These are phyloP conservation scores for Drosophila tropicalis DNA, from an alignment of 1,140 invertebrate species.

Conservation along the genomic window DNA sequence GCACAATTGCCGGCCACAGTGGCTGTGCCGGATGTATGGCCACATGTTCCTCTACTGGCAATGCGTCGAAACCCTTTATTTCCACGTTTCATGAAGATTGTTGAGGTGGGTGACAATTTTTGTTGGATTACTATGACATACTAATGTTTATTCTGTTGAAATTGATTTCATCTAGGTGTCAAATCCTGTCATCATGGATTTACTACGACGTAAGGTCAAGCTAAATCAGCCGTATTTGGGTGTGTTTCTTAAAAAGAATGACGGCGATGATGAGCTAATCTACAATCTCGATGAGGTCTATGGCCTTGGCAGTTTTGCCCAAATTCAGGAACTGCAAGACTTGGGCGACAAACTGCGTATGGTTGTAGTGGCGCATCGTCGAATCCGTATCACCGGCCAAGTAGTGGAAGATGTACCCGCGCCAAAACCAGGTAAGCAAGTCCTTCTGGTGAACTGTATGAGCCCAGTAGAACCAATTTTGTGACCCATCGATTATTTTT, in stretches of 20 bases:
- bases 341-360: constrained; percentile 95
- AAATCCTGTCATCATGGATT: constrained; percentile 93
- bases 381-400: constrained; percentile 92
- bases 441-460: constrained; percentile 28
- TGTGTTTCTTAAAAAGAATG: constrained; percentile 97
- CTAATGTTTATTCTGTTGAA: not conserved
- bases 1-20: constrained; percentile 92
- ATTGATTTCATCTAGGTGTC: constrained; percentile 86
- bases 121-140: not conserved
- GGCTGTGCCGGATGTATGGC: constrained; percentile 98
- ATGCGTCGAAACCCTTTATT: constrained; percentile 98
- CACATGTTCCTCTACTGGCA: constrained; percentile 97
- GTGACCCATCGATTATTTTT: constrained; percentile 57
- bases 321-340: constrained; percentile 99
- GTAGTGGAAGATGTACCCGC: constrained; percentile 88
- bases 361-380: constrained; percentile 96
- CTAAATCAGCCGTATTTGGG: constrained; percentile 99
- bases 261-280: constrained; percentile 95
- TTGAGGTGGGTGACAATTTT: constrained; percentile 88
- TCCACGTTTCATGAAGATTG: constrained; percentile 98
- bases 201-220: constrained; percentile 96
- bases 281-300: constrained; percentile 94
- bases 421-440: constrained; percentile 75
- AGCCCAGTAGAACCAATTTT: constrained; percentile 39
- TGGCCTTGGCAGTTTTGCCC: constrained; percentile 97